These are phyloP conservation scores for Deilephila porcellus DNA, from an alignment of 2,888 invertebrate species.

Conservation along the genomic window DNA sequence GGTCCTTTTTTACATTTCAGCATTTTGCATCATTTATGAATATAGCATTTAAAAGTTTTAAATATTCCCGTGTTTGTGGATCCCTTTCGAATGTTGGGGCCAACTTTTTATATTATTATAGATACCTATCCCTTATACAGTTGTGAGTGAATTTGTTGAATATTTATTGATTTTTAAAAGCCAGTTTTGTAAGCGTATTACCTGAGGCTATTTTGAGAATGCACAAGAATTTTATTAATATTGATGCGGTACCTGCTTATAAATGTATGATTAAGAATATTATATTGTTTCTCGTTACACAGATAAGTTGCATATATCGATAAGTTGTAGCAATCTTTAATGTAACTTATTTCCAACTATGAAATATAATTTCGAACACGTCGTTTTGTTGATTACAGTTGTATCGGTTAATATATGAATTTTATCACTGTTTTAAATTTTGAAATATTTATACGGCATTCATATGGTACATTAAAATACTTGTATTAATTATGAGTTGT, in stretches of 20 bases:
- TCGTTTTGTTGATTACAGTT: conserved; percentile 77
- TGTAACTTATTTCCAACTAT: conserved; percentile 62
- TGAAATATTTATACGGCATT: conserved; percentile 85
- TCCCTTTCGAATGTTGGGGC: conserved; percentile 79
- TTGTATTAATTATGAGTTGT: conserved; percentile 75
- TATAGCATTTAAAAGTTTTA: conserved; percentile 67
- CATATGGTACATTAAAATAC: conserved; percentile 84
- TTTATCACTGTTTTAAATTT: conserved; percentile 86
- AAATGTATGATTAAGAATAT: conserved; percentile 59
- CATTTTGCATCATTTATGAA: conserved; percentile 24
- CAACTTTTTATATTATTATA: conserved; percentile 73
- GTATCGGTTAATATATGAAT: conserved; percentile 82
- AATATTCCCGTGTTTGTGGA: conserved; percentile 74
- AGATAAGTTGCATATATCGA: conserved; percentile 50
- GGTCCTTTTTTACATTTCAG: conserved; percentile 57
- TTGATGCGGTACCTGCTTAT: conserved; percentile 77
- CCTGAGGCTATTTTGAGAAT: conserved; percentile 41
- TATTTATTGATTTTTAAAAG: conserved; percentile 36
- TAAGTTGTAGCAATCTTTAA: conserved; percentile 45
- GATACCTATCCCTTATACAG: not conserved
- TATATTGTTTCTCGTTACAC: conserved; percentile 55
- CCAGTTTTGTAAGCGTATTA: conserved; percentile 32
- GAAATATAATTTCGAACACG: conserved; percentile 74
- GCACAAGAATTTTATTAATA: conserved; percentile 55
- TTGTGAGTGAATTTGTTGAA: conserved; percentile 33